These are phyloP conservation scores for Girardia tigrina DNA, from an alignment of 2,888 invertebrate genomes.

Conservation along the genomic window DNA sequence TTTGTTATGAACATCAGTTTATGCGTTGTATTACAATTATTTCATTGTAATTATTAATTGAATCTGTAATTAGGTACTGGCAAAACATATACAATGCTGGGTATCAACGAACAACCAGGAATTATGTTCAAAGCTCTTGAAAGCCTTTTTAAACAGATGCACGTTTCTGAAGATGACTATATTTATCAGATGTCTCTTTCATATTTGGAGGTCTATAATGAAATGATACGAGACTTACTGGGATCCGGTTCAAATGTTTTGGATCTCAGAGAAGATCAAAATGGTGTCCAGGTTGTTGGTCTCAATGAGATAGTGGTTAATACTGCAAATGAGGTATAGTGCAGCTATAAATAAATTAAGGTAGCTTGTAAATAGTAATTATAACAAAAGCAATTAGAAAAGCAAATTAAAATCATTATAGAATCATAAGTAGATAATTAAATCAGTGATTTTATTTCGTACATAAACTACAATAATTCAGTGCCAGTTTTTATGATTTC, in stretches of 20 bases:
- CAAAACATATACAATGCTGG: constrained; percentile 79
- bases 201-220: constrained; percentile 87
- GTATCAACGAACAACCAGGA: constrained; percentile 59
- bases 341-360: too few relatives aligned
- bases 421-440: too few relatives aligned
- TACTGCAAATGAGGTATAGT: constrained; percentile 68
- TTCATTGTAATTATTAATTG: too few relatives aligned
- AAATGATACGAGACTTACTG: constrained; percentile 76
- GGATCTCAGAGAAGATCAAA: constrained; percentile 76
- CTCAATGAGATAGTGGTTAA: constrained; percentile 71
- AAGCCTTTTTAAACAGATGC: constrained; percentile 64
- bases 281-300: constrained; percentile 72
- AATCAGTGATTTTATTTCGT: too few relatives aligned
- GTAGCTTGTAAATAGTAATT: too few relatives aligned
- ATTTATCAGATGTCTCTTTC: constrained; percentile 60
- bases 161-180: constrained; percentile 54
- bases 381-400: too few relatives aligned
- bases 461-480: too few relatives aligned
- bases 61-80: constrained; percentile 58
- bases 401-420: too few relatives aligned
- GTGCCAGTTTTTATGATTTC: too few relatives aligned
- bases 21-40: too few relatives aligned
- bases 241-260: constrained; percentile 67
- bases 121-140: constrained; percentile 73
- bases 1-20: too few relatives aligned